Conservation (phyloP, 92 coral and sea anemone species). For the Metridium senile region DNA sequence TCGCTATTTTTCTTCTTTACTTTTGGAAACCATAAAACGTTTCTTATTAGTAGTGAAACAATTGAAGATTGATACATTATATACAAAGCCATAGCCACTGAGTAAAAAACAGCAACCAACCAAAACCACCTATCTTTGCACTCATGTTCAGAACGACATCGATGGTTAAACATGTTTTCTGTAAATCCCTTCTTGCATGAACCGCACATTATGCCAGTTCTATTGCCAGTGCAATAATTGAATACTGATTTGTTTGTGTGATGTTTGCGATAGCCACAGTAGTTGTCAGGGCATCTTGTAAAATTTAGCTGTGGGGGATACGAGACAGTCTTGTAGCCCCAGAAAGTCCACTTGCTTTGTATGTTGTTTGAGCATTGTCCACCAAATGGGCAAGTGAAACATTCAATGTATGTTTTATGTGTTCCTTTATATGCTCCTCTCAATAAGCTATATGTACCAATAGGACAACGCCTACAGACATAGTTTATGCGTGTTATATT, state of each 20-base stretch:
- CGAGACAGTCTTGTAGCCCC: conserved; percentile 34
- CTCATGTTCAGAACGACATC: conserved; percentile 37
- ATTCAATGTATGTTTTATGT: conserved; percentile 2
- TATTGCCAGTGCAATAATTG: conserved; percentile 54
- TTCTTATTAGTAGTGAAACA: not conserved
- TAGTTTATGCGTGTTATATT: not conserved
- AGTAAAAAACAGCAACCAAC: conserved; percentile 36
- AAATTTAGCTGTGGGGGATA: conserved; percentile 43
- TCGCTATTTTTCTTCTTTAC: not conserved
- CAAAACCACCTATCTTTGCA: conserved; percentile 59
- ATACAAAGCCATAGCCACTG: conserved; percentile 30
- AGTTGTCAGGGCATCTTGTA: conserved; percentile 45
- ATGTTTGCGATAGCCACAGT: conserved; percentile 28
- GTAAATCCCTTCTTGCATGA: conserved; percentile 52
- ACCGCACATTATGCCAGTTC: conserved; percentile 60
- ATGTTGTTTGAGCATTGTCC: conserved; percentile 33
- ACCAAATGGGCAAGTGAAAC: conserved; percentile 33
- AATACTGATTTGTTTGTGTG: conserved; percentile 6
- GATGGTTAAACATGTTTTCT: conserved; percentile 57
- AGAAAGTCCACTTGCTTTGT: conserved; percentile 47
- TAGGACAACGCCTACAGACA: conserved; percentile 10
- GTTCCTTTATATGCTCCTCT: conserved; percentile 23
- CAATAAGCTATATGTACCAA: conserved; percentile 32
- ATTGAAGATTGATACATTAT: conserved; percentile 32
- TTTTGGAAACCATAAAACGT: conserved; percentile 14